A percentile compares a stretch with the other conserved stretches of the same genome.
Evolutionary conservation across 1,140 invertebrate genomes (phyloP).

Genomic region (Bathynomus jamesi): DNA sequence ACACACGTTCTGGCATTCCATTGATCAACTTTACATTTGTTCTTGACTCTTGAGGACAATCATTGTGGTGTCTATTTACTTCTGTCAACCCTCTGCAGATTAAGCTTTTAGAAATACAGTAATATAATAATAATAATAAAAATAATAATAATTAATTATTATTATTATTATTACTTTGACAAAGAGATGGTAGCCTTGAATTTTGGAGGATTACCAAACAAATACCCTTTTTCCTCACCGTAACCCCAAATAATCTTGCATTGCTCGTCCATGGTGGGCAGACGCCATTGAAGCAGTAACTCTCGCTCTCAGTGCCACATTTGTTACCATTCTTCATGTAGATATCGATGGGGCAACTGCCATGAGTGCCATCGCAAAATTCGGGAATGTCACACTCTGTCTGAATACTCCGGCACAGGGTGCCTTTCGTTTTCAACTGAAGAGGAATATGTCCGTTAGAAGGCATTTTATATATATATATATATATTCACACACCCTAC

Average conservation of each 20-base stretch:
- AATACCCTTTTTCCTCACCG: conserved; percentile 40
- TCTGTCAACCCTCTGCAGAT: too few species aligned
- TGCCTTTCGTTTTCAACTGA: conserved; percentile 64
- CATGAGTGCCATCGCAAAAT: conserved; percentile 73
- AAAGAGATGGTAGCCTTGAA: too few species aligned
- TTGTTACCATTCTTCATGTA: conserved; percentile 83
- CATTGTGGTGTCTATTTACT: too few species aligned
- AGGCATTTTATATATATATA: neutral
- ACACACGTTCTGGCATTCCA: too few species aligned
- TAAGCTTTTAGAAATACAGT: too few species aligned
- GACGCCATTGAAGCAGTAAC: conserved; percentile 82
- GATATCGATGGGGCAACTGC: conserved; percentile 77
- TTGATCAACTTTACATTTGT: too few species aligned
- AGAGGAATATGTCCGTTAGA: conserved; percentile 23
- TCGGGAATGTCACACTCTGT: conserved; percentile 94
- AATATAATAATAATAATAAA: too few species aligned
- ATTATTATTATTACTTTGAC: too few species aligned
- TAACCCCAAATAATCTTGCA: conserved; percentile 88
- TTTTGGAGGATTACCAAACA: too few species aligned
- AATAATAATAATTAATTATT: too few species aligned
- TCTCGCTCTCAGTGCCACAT: conserved; percentile 56
- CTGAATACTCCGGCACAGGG: conserved; percentile 68
- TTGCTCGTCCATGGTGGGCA: conserved; percentile 77
- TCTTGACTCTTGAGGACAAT: too few species aligned
- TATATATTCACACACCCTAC: neutral